These are phyloP conservation scores for Monomorium pharaonis DNA, from an alignment of 1,140 invertebrate species.

Conservation along the genomic window DNA sequence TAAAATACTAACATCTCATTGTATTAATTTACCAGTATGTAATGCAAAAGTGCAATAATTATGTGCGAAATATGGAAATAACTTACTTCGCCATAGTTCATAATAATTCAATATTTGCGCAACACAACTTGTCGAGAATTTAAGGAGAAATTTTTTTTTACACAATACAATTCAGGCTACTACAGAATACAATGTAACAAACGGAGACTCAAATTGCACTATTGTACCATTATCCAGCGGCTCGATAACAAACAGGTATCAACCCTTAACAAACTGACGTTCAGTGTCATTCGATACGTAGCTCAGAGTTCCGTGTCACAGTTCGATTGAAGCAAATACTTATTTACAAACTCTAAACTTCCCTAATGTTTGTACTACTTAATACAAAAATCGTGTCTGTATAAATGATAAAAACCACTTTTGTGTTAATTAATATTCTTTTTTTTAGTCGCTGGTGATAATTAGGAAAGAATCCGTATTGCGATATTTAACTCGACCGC, in stretches of 20 bases:
- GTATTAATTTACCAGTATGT: not conserved
- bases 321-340: not conserved
- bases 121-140: not conserved
- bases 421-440: not conserved
- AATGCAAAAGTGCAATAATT: slow-evolving; percentile 31
- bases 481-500: too few relatives aligned
- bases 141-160: not conserved
- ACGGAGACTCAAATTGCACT: slow-evolving; percentile 40
- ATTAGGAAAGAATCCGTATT: too few relatives aligned
- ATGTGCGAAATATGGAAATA: not conserved
- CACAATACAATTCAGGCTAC: not conserved
- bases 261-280: slow-evolving; percentile 47
- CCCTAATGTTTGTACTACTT: not conserved
- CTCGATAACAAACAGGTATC: slow-evolving; percentile 48
- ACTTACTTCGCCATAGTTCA: not conserved
- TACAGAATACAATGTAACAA: slow-evolving; percentile 29
- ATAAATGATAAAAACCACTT: not conserved
- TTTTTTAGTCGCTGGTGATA: too few relatives aligned
- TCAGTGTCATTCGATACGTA: slow-evolving; percentile 7
- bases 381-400: not conserved
- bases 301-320: slow-evolving; percentile 9
- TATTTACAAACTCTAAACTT: not conserved
- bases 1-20: not conserved
- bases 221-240: slow-evolving; percentile 24
- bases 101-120: slow-evolving; percentile 45